These are phyloP conservation scores for Phyllostomus hastatus DNA, from an alignment of 2,113 vertebrate species.

Conservation along the genomic window DNA sequence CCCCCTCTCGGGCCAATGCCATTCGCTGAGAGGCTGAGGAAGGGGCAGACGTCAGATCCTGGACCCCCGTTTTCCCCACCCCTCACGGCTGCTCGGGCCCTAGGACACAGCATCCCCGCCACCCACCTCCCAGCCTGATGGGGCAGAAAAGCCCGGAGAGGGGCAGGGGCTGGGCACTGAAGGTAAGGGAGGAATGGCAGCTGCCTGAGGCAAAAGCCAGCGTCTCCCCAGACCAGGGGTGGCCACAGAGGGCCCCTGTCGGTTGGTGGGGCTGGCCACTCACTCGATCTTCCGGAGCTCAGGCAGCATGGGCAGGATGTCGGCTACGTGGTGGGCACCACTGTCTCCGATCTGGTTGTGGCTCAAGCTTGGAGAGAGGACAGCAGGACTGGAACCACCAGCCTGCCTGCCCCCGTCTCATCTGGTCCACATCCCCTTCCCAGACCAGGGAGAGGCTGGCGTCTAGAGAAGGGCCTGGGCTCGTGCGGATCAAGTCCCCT, in stretches of 20 bases:
- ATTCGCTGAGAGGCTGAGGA: slow-evolving; percentile 85
- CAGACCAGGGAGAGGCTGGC: neutral
- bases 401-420: too few relatives aligned
- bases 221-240: neutral
- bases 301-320: slow-evolving; percentile 80
- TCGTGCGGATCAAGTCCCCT: rapidly evolving
- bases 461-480: neutral
- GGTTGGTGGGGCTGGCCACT: slow-evolving; percentile 24
- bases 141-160: neutral
- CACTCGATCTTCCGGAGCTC: slow-evolving; percentile 86
- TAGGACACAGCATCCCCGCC: neutral
- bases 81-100: neutral
- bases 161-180: neutral
- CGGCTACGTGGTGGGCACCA: slow-evolving; percentile 80
- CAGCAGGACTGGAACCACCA: neutral
- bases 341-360: slow-evolving; percentile 82
- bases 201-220: neutral
- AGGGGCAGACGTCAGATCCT: neutral
- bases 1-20: slow-evolving; percentile 80
- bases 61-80: rapidly evolving
- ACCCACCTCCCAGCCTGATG: neutral
- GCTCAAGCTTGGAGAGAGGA: slow-evolving; percentile 82
- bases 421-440: neutral
- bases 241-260: neutral
- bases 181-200: neutral